Percentiles rank a stretch among this genome's conserved stretches.
Conservation (phyloP, 1,140 invertebrate species). For the Lethrus apterus region DNA sequence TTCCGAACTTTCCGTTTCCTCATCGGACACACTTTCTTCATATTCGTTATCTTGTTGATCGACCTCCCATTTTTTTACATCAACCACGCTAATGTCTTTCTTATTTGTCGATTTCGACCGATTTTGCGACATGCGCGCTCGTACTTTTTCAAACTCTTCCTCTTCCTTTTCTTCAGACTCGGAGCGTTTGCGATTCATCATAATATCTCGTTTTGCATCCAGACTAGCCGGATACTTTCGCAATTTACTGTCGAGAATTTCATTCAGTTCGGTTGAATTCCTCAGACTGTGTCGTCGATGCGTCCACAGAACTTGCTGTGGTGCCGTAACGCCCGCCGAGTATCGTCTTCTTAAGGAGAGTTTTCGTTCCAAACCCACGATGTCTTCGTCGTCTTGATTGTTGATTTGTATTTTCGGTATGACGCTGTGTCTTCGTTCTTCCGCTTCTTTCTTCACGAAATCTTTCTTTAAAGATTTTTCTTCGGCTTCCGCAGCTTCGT, state of each 20-base stretch:
- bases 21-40: conserved; percentile 32
- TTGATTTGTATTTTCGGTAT: conserved; percentile 41
- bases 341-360: conserved; percentile 31
- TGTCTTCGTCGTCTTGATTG: conserved; percentile 25
- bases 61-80: conserved; percentile 37
- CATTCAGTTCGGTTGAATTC: conserved; percentile 31
- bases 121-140: conserved; percentile 20
- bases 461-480: conserved; percentile 50
- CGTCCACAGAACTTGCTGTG: conserved; percentile 30
- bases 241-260: conserved; percentile 21
- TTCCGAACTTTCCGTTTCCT: conserved; percentile 30
- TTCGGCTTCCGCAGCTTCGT: conserved; percentile 63
- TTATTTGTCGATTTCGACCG: conserved; percentile 8
- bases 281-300: conserved; percentile 36
- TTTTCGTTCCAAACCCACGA: conserved; percentile 29
- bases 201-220: conserved; percentile 22
- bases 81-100: conserved; percentile 27
- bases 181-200: conserved; percentile 26
- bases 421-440: conserved; percentile 14
- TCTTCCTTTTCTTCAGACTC: conserved; percentile 35
- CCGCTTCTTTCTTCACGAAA: conserved; percentile 25
- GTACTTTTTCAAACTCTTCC: conserved; percentile 29
- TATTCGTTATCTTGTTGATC: conserved; percentile 18
- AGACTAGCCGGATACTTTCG: conserved; percentile 15
- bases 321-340: conserved; percentile 21